Base-by-base conservation (phyloP, 2,888 invertebrate species). In the Meta bourneti region DNA sequence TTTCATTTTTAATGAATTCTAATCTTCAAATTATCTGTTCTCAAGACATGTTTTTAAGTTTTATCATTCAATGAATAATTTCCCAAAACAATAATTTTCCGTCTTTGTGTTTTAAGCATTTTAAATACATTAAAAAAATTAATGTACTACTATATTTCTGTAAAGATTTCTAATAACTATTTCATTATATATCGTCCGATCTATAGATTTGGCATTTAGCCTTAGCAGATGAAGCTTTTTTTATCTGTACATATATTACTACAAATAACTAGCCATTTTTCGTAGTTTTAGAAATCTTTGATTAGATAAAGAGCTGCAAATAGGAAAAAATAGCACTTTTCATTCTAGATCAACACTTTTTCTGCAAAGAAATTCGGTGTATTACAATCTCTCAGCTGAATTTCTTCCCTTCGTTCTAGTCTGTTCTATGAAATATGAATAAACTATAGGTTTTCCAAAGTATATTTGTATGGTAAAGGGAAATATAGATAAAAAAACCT, bases 321-420 rank as follows among this genome's bases (percentile, higher is more conserved):
- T 91, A 91, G 91, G 61, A 51, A 87, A 34, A 34, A 75, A 87
- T 91, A 91, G 91, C 87, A 91, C 86, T 91, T 91, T 91, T 91
- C 91, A 91, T 77, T 83, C 48, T 91, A 91, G 91, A 81, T 91
- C 72, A 86, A 71, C 85, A 86, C 91, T 78, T 80, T 80, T 87
- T 82, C 82, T 70, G 77, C 89, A 77, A 78, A 79, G 61, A 78
- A 82, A 91, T 83, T 91, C 61, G 49, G 83, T 91, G 87, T 91
- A 75, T 71, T 70, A 79, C 34, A 48, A 74, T 80, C 7, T 75
- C 54, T 88, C 8, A 80, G 49, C 49, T 88, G 74, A 81, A 80
- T 74, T 70, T 72, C 88, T 72, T 74, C n/a, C 61, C 48, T 75
- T 74, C 71, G 54, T 75, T 88, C 74, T 75, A 75, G 81, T 20